Evolutionary conservation across 2,113 vertebrate genomes (phyloP), one percentile per base, ranked within the genome.

Genomic region (Carlito syrichta): DNA sequence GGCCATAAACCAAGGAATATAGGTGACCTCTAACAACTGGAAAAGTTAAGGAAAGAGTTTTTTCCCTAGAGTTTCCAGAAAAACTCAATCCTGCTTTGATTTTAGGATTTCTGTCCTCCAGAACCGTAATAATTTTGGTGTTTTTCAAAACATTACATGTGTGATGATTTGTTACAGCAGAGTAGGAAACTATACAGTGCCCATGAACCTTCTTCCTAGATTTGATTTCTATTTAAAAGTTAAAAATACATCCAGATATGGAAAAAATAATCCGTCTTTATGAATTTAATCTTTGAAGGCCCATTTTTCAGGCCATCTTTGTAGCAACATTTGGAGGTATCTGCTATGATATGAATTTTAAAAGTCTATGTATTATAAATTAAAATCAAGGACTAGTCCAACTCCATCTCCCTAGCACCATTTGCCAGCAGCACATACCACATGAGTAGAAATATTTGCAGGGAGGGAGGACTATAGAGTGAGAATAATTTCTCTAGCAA

Each of bases 361-460:
- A 83, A 81, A 96, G 25, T 25, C 20, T 94, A 12, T 63, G 8
- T 56, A 83, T 74, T 97, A 54, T 45, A 81, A 78, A 83, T 77
- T 88, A 94, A 95, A 96, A 73, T 95, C 20, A 88, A 54, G 7
- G n/a, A 14, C 60, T 95, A 52, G 32, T 88, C 91, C 63, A 94
- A 8, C 10, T 20, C 30, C 22, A 35, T 60, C 12, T 43, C 48
- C 54, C 25, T 5, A 56, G 25, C 10, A 92, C 40, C 58, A 66
- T 12, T 50, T 91, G 86, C 27, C 74, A 86, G 8, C 23, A 94
- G 30, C 78, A 58, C 8, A 32, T 38, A 56, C 40, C 32, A 60
- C 45, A 25, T 63, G 40, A 52, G 23, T 82, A 93, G 50, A 92
- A 86, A 35, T 84, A 58, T 92, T 89, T 78, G 71, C 12, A 40